Evolutionary conservation across 2,113 vertebrate genomes (phyloP), one percentile per base, ranked within the genome.

Genomic region (Neodontobutis hainanensis): DNA sequence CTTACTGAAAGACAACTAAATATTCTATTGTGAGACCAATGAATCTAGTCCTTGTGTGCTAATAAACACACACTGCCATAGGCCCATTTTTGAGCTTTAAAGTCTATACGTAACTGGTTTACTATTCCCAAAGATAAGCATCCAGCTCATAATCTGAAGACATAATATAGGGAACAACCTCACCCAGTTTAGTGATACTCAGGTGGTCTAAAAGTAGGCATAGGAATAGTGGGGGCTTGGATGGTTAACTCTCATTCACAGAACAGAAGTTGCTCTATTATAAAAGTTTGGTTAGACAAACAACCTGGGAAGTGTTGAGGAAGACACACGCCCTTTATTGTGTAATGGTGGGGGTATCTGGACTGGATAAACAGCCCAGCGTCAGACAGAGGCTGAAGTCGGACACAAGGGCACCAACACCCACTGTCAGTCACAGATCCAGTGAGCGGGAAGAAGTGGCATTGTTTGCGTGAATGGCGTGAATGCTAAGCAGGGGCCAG

Each of bases 391-490:
- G 87, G 82, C 82, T 85, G 74, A 92, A 91, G 90, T 85, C 81
- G 81, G 88, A 90, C 87, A 91, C 92, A 90, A 92, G 92, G 78
- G 82, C 84, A 86, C 89, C 89, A 87, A 92, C 91, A 84, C 91
- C 91, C 92, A 87, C 89, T 87, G 90, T 92, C 91, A 91, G 78
- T 92, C 92, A 91, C 74, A 84, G 78, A 71, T 56, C 69, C 81
- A 87, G 65, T 85, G 85, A 83, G 77, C 83, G 85, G 92, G 85
- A 92, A 92, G 90, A 86, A 88, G 81, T 76, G 72, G 81, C 80
- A 94, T 93, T 94, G 93, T 94, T 93, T 81, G 58, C 46, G 75
- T 85, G 90, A 90, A 92, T 86, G 80, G 91, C 90, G 84, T 92
- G 89, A 93, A 92, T 91, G 91, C 89, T 89, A 86, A 86, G 85